Percentiles rank a stretch among this genome's conserved stretches.
phyloP scores from a whole-genome alignment of 1,140 invertebrate species.

The Brachionus rubens region DNA sequence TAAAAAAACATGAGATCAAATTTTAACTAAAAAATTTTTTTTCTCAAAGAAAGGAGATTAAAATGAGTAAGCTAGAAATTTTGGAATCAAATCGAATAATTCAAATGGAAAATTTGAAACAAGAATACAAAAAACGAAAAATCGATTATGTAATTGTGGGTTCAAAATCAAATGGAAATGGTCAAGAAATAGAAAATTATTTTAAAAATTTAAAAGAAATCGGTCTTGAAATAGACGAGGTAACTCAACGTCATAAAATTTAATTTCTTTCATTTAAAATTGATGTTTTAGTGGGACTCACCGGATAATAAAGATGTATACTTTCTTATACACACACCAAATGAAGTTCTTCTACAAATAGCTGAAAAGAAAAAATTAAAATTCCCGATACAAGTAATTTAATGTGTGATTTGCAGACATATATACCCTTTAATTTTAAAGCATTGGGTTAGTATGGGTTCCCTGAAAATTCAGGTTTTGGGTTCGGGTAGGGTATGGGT shows the following conservation, averaged over 20 bases:
- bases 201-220: constrained; percentile 5
- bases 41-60: too few relatives aligned
- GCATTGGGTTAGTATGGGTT: too few relatives aligned
- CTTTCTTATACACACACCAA: constrained; percentile 8
- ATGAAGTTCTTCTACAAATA: background rate
- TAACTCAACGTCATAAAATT: background rate
- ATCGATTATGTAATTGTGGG: background rate
- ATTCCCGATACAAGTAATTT: constrained; percentile 23
- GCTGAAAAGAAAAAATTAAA: constrained; percentile 41
- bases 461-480: too few relatives aligned
- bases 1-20: too few relatives aligned
- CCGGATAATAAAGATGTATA: background rate
- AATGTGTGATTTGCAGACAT: background rate
- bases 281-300: background rate
- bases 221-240: background rate
- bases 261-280: background rate
- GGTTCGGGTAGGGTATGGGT: too few relatives aligned
- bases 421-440: background rate
- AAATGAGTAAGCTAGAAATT: too few relatives aligned
- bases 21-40: too few relatives aligned
- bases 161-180: background rate
- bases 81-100: too few relatives aligned
- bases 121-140: too few relatives aligned
- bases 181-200: background rate
- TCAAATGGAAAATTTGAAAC: too few relatives aligned